Evolutionary conservation across 1,140 invertebrate genomes (phyloP), one percentile per base, ranked within the genome.

Genomic region (Drusus annulatus): DNA sequence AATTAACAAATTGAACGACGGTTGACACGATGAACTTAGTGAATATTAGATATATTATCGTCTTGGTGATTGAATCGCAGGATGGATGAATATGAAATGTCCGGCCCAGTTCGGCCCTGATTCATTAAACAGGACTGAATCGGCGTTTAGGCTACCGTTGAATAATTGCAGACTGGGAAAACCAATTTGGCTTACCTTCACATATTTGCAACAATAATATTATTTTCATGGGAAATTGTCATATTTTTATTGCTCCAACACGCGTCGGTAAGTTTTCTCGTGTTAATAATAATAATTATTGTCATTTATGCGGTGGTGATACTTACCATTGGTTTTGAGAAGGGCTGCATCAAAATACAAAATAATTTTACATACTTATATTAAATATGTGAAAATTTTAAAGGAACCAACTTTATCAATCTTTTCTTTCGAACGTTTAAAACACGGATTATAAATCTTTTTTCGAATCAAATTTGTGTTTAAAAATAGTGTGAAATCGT

Each of bases 311-410:
- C 23, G 56, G 6, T 19, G 56, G 56, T 4, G 17, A 13, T 8
- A 60, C 23, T 23, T 60, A 6, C 23, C 19, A 13, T 45, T 23
- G 56, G 56, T 23, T 60, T 60, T 60, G 8, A 23, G 23, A 60
- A 21, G 56, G 56, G 56, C 56, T 60, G 63, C 28, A 28, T 28
- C 17, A 17, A 28, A 25, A 17, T 68, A 28, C n/a, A 28, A 28
- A 25, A 17, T 68, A 68, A 68, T 68, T 45, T 68, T 68, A 68
- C 63, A 28, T 68, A 68, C 31, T 31, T 68, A 68, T 68, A 68
- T 68, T 31, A 68, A 68, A 68, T 68, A 68, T 28, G 25, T 68
- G 63, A 31, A 31, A 31, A 45, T 28, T 68, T 68, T 28, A 31
- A 45, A 45, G 36, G 36, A 45, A 45, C 36, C 36, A 45, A 45